These are phyloP conservation scores for Machimus rusticus DNA, from an alignment of 2,888 invertebrate genomes.

Conservation along the genomic window DNA sequence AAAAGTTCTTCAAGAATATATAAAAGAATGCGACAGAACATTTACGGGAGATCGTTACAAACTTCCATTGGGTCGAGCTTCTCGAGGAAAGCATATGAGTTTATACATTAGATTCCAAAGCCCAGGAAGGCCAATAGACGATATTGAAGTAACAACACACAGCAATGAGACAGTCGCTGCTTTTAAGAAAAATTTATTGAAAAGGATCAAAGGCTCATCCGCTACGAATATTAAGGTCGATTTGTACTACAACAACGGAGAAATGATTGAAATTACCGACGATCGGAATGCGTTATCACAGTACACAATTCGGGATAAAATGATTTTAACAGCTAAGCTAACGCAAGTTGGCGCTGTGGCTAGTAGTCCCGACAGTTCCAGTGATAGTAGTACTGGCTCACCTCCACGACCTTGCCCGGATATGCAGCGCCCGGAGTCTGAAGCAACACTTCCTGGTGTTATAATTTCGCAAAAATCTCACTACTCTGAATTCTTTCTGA, in stretches of 20 bases:
- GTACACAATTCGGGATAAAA: constrained; percentile 87
- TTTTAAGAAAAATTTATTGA: constrained; percentile 78
- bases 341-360: constrained; percentile 75
- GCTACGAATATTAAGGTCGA: constrained; percentile 85
- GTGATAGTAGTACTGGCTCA: constrained; percentile 93
- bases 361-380: constrained; percentile 90
- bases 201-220: constrained; percentile 65
- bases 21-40: constrained; percentile 91
- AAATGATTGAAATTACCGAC: constrained; percentile 84
- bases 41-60: constrained; percentile 88
- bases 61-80: constrained; percentile 84
- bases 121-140: constrained; percentile 87
- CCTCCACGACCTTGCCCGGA: constrained; percentile 83
- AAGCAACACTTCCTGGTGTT: constrained; percentile 90
- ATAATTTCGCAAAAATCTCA: constrained; percentile 85
- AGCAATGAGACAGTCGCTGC: constrained; percentile 92
- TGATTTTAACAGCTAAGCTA: constrained; percentile 82
- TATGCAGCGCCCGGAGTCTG: constrained; percentile 81
- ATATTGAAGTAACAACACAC: constrained; percentile 91
- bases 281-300: constrained; percentile 88
- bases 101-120: constrained; percentile 87
- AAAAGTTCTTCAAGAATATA: constrained; percentile 93
- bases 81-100: constrained; percentile 87
- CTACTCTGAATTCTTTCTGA: constrained; percentile 82
- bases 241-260: constrained; percentile 83